Conservation (phyloP, 2,888 invertebrate species). For the Nomada fucata region DNA sequence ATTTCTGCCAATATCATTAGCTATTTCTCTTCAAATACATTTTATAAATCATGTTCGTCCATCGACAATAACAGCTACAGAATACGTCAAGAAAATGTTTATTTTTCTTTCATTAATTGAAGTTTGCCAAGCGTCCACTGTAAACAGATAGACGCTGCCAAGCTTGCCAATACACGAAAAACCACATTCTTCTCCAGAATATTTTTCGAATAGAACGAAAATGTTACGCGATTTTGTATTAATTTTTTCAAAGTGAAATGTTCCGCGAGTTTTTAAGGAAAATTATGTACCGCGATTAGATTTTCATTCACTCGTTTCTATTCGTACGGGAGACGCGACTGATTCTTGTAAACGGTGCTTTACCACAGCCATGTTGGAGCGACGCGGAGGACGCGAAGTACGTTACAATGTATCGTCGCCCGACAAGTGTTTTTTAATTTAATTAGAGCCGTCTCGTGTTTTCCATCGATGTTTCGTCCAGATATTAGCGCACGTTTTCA, state of each 20-base stretch:
- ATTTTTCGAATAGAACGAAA: not conserved
- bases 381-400: slow-evolving; percentile 73
- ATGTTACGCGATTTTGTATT: not conserved
- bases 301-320: not conserved
- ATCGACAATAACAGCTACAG: not conserved
- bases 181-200: slow-evolving; percentile 1
- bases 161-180: slow-evolving; percentile 38
- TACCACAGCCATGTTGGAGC: slow-evolving; percentile 72
- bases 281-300: not conserved
- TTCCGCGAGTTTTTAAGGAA: not conserved
- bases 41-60: not conserved
- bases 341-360: slow-evolving; percentile 37
- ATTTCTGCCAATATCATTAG: not conserved
- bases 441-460: slow-evolving; percentile 56
- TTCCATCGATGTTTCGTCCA: slow-evolving; percentile 22
- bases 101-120: slow-evolving; percentile 43
- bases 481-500: slow-evolving; percentile 3
- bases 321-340: too few relatives aligned
- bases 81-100: slow-evolving; percentile 25
- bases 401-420: slow-evolving; percentile 64
- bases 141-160: slow-evolving; percentile 54
- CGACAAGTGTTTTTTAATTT: slow-evolving; percentile 66
- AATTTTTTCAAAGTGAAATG: not conserved
- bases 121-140: slow-evolving; percentile 37
- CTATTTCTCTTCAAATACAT: not conserved